Percentiles rank a stretch among this genome's conserved stretches.
phyloP scores from a whole-genome alignment of 2,797 vertebrate genomes.

The Parambassis ranga region DNA sequence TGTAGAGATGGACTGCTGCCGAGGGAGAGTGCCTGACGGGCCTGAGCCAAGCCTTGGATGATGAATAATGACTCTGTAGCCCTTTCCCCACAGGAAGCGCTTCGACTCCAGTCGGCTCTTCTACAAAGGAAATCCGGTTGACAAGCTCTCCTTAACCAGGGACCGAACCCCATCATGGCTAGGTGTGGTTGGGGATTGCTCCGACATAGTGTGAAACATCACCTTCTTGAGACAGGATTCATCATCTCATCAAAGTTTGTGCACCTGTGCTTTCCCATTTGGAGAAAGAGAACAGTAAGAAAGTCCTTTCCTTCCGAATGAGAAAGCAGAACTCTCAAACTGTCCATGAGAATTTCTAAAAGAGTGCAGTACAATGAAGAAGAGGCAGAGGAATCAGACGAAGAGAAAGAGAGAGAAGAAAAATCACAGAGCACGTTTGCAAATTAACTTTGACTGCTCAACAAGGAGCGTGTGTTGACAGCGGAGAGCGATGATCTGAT shows the following conservation, averaged over 20 bases:
- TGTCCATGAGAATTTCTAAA: conserved; percentile 28
- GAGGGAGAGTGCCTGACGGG: conserved; percentile 72
- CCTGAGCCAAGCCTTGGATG: conserved; percentile 68
- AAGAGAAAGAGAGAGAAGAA: not conserved
- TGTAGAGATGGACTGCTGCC: conserved; percentile 75
- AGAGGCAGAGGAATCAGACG: not conserved
- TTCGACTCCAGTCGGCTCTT: conserved; percentile 47
- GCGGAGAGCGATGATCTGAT: conserved; percentile 79
- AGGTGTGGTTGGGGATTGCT: conserved; percentile 47
- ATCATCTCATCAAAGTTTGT: conserved; percentile 55
- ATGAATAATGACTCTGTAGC: conserved; percentile 78
- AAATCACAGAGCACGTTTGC: conserved; percentile 64
- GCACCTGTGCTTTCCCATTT: not conserved
- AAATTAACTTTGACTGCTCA: conserved; percentile 83
- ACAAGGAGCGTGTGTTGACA: conserved; percentile 80
- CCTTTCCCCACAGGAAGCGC: conserved; percentile 73
- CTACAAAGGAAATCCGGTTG: conserved; percentile 64
- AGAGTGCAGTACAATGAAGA: not conserved
- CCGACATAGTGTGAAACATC: conserved; percentile 41
- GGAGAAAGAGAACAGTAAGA: conserved; percentile 7
- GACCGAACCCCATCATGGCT: conserved; percentile 51
- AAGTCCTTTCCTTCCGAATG: conserved; percentile 13
- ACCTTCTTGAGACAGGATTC: conserved; percentile 61
- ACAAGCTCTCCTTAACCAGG: conserved; percentile 69
- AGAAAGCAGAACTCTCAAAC: conserved; percentile 36